phyloP scores from a whole-genome alignment of 2,113 vertebrate genomes.

The Ophthalmolycus amberensis region DNA sequence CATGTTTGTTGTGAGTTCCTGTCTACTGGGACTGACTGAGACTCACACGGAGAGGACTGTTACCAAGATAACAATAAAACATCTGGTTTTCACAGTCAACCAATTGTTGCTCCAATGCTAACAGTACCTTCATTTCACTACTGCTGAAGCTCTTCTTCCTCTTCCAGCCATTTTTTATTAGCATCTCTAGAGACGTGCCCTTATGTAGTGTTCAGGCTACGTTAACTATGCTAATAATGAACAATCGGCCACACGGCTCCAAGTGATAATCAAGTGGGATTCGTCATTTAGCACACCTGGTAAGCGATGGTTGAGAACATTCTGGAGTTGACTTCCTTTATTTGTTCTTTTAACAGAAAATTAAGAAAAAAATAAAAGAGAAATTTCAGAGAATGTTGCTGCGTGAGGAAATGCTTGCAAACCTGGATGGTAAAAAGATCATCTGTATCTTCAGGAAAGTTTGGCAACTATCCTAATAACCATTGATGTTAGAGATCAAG shows the following conservation, averaged over 20 bases:
- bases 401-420: neutral
- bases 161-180: too few relatives aligned
- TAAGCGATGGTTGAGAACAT: neutral
- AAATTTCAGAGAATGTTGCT: too few relatives aligned
- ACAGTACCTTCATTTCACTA: too few relatives aligned
- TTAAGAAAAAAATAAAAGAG: too few relatives aligned
- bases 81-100: too few relatives aligned
- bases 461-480: neutral
- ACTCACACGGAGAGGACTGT: neutral
- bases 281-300: neutral
- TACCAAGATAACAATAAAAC: neutral
- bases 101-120: neutral
- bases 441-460: neutral
- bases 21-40: slow-evolving; percentile 7
- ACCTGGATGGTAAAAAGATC: neutral
- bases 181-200: too few relatives aligned
- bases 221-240: too few relatives aligned
- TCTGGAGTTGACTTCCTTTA: neutral
- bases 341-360: neutral
- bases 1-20: neutral
- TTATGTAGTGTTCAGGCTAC: too few relatives aligned
- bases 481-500: neutral
- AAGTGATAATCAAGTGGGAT: neutral
- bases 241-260: too few relatives aligned
- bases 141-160: too few relatives aligned